Percentiles rank a stretch among this genome's conserved stretches.
Conservation (phyloP, 2,888 invertebrate species). For the Byasa hedistus region DNA sequence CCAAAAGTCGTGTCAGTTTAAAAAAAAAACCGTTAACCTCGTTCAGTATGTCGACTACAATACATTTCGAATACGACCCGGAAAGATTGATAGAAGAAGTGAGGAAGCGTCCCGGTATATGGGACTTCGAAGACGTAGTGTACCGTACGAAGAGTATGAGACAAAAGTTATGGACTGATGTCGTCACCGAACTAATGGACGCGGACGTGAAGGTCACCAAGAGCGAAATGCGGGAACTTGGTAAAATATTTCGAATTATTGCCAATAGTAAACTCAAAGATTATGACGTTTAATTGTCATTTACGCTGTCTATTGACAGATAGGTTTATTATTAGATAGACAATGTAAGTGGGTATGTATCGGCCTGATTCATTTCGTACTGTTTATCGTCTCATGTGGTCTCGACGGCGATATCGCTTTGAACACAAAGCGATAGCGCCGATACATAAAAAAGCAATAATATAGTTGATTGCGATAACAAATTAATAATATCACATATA, state of each 20-base stretch:
- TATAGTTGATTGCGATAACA: too few relatives aligned
- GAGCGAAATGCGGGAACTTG: conserved; percentile 69
- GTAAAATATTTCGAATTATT: conserved; percentile 41
- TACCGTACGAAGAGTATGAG: conserved; percentile 59
- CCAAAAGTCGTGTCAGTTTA: conserved; percentile 35
- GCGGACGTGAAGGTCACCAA: conserved; percentile 59
- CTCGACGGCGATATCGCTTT: too few relatives aligned
- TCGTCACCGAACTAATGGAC: conserved; percentile 63
- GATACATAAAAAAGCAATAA: too few relatives aligned
- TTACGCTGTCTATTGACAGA: too few relatives aligned
- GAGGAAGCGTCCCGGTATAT: conserved; percentile 66
- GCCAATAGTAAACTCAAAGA: too few relatives aligned
- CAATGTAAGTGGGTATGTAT: too few relatives aligned
- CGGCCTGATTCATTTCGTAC: too few relatives aligned
- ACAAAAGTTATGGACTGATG: conserved; percentile 61
- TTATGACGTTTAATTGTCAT: too few relatives aligned
- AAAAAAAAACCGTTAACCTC: conserved; percentile 18
- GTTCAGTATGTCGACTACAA: conserved; percentile 34
- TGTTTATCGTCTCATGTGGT: too few relatives aligned
- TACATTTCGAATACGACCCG: conserved; percentile 74
- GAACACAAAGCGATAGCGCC: too few relatives aligned
- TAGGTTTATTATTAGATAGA: too few relatives aligned
- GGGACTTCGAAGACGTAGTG: conserved; percentile 62
- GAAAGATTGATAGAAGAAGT: conserved; percentile 67
- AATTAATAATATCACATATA: too few relatives aligned